A percentile compares a stretch with the other conserved stretches of the same genome.
These are phyloP conservation scores for Ariolimax columbianus DNA, from an alignment of 2,888 invertebrate species.

Conservation along the genomic window DNA sequence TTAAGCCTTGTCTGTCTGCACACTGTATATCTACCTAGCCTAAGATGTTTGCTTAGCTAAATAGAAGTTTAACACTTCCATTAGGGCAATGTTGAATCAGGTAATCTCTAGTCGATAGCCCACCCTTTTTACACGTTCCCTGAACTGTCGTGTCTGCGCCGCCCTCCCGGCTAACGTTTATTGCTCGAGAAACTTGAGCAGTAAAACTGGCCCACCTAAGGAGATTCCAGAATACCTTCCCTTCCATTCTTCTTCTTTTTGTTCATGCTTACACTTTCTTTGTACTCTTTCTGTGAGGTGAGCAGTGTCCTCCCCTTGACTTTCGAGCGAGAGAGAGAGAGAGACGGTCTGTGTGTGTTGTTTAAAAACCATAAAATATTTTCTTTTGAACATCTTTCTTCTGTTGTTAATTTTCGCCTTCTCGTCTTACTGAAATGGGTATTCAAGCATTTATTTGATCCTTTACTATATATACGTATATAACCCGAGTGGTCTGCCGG, in stretches of 20 bases:
- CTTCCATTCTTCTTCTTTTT: background rate
- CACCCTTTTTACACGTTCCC: background rate
- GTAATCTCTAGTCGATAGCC: background rate
- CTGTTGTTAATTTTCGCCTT: too few species aligned
- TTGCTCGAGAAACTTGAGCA: background rate
- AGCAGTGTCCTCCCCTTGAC: background rate
- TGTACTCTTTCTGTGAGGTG: background rate
- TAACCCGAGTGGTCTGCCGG: too few species aligned
- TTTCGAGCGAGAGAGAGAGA: too few species aligned
- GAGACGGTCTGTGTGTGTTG: too few species aligned
- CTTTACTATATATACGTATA: too few species aligned
- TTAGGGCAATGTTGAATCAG: background rate
- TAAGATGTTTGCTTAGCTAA: background rate
- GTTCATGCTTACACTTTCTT: too few species aligned
- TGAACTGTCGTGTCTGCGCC: background rate
- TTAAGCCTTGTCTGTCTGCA: too few species aligned
- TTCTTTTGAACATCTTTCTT: too few species aligned
- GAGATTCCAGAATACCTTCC: background rate
- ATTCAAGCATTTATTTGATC: too few species aligned
- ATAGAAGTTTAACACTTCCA: background rate
- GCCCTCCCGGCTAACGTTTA: background rate
- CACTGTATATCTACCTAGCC: background rate
- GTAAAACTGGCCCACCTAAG: conserved; percentile 15
- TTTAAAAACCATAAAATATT: too few species aligned
- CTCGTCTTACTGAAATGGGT: too few species aligned